These are phyloP conservation scores for Chamaea fasciata DNA, from an alignment of 2,113 vertebrate species.

Conservation along the genomic window DNA sequence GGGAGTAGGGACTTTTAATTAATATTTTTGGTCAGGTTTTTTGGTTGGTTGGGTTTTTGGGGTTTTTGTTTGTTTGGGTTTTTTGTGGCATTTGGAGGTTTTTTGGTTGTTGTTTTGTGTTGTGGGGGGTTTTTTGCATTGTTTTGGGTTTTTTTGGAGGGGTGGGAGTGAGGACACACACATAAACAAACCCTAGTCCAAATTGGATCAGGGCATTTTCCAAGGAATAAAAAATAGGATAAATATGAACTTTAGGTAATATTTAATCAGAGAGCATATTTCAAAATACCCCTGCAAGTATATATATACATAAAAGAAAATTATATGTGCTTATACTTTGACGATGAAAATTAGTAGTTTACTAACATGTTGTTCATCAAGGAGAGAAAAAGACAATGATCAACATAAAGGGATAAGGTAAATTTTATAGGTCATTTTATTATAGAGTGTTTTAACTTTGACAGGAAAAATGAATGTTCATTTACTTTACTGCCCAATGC, in stretches of 20 bases:
- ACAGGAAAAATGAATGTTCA: background rate
- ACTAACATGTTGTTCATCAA: background rate
- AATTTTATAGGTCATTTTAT: background rate
- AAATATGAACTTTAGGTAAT: background rate
- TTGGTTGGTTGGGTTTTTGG: background rate
- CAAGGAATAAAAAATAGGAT: background rate
- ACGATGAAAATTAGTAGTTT: background rate
- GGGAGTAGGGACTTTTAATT: accelerated
- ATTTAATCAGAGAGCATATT: background rate
- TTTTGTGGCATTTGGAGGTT: background rate
- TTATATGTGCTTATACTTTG: background rate
- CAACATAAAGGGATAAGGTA: background rate
- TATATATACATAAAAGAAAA: background rate
- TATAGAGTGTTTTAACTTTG: background rate
- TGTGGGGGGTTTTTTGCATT: background rate
- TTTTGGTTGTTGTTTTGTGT: background rate
- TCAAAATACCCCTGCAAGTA: background rate
- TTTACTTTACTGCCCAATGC: background rate
- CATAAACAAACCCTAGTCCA: accelerated
- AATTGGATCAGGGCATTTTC: background rate
- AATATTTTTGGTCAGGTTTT: background rate
- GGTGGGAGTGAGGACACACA: accelerated
- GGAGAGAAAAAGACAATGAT: background rate
- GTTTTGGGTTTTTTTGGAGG: accelerated
- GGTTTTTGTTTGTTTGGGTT: background rate